Evolutionary conservation across 2,888 invertebrate species (phyloP), one percentile per base, ranked within the genome.

Genomic region (Cancer borealis): DNA sequence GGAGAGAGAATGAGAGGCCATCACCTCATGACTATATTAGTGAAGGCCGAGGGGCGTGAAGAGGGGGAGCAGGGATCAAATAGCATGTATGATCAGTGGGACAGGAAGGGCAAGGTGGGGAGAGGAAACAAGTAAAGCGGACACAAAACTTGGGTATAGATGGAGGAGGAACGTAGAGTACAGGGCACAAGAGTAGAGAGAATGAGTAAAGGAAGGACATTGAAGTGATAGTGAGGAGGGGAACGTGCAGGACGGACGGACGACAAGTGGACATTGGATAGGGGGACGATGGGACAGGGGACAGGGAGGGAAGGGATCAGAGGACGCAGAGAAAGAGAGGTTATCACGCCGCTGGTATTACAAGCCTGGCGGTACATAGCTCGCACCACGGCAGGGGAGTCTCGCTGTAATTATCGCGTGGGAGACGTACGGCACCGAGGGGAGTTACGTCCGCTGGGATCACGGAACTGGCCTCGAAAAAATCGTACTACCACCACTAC

Each of bases 341-440:
- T 84, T 39, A 84, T 84, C 84, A 84, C 30, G 84, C 39, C 39
- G 84, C 14, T 39, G 3, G 84, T 84, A 84, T 84, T 84, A 84
- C 84, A 84, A 30, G 84, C 39, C 84, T 10, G 84, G n/a, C 84
- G 39, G 84, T 14, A 84, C 84, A 39, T 84, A 30, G 84, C 39
- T 39, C 39, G 39, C 39, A 12, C 84, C 84, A 14, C 84, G 14
- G 84, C 39, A 10, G 84, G 84, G 39, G 39, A 39, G 84, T 84
- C 14, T 30, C 39, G 84, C 84, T 30, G 84, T 84, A 84, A 84
- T 84, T 84, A 84, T 84, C 84, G 17, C 84, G 30, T 26, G 84
- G 84, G 84, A 39, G 84, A 84, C 39, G 39, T 30, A 84, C 84
- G 17, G 84, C 39, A 14, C 84, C 84, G 84, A 84, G 84, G 84